These are phyloP conservation scores for Thalassophryne amazonica DNA, from an alignment of 2,797 vertebrate genomes.

Conservation along the genomic window DNA sequence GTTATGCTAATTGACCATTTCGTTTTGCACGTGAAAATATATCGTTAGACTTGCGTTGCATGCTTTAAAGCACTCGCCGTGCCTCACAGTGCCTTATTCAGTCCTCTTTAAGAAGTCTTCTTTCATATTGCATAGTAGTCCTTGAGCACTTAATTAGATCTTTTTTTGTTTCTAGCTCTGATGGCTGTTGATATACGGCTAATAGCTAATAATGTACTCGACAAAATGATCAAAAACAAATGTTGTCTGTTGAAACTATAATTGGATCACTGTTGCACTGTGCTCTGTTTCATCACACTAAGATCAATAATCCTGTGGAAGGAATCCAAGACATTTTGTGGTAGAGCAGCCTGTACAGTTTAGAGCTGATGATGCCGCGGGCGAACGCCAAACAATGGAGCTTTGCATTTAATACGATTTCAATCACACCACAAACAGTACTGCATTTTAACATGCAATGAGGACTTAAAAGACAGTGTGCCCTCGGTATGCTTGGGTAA, in stretches of 20 bases:
- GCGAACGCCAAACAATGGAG: slow-evolving; percentile 30
- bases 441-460: slow-evolving; percentile 47
- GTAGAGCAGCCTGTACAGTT: slow-evolving; percentile 58
- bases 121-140: slow-evolving; percentile 5
- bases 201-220: slow-evolving; percentile 46
- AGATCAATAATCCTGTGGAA: slow-evolving; percentile 68
- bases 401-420: slow-evolving; percentile 62
- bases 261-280: slow-evolving; percentile 52
- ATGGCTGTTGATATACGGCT: slow-evolving; percentile 33
- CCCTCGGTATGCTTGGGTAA: slow-evolving; percentile 36
- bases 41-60: slow-evolving; percentile 6
- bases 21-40: slow-evolving; percentile 26
- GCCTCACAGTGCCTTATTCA: background rate
- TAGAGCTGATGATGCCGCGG: slow-evolving; percentile 44
- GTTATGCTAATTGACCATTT: slow-evolving; percentile 38
- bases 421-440: slow-evolving; percentile 47
- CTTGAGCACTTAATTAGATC: slow-evolving; percentile 3
- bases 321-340: slow-evolving; percentile 60
- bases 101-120: slow-evolving; percentile 1
- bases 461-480: slow-evolving; percentile 47
- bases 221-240: slow-evolving; percentile 64
- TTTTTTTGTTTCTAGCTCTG: slow-evolving; percentile 9
- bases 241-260: slow-evolving; percentile 49
- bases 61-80: background rate
- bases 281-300: slow-evolving; percentile 61